phyloP scores from a whole-genome alignment of 2,888 invertebrate species.

The Lasioglossum zephyrum region DNA sequence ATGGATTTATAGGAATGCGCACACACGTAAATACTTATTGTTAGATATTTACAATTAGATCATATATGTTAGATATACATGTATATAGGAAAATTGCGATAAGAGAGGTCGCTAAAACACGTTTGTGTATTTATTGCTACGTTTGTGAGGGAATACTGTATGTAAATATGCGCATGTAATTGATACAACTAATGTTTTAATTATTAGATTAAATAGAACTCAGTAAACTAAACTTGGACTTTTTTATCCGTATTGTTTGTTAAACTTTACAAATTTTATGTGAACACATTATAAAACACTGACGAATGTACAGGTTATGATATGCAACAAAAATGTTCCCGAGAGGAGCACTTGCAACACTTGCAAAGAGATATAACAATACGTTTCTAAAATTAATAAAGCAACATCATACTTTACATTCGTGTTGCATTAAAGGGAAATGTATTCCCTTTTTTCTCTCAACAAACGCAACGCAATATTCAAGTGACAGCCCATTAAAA shows the following conservation, averaged over 20 bases:
- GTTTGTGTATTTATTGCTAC: too few relatives aligned
- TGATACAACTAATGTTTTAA: background rate
- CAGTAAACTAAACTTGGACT: background rate
- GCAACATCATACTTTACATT: conserved; percentile 38
- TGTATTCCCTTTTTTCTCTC: background rate
- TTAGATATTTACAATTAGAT: too few relatives aligned
- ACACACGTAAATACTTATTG: too few relatives aligned
- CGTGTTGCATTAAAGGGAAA: conserved; percentile 14
- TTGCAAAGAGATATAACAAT: conserved; percentile 21
- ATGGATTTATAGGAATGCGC: too few relatives aligned
- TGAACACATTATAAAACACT: background rate
- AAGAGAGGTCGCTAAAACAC: too few relatives aligned
- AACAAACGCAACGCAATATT: conserved; percentile 46
- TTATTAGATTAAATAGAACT: background rate
- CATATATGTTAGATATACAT: too few relatives aligned
- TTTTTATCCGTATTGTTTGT: background rate
- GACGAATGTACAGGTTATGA: conserved; percentile 40
- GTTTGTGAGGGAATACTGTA: too few relatives aligned
- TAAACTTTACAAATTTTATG: background rate
- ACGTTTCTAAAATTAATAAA: conserved; percentile 6
- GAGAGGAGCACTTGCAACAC: conserved; percentile 11
- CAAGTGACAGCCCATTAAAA: conserved; percentile 76
- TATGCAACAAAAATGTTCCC: conserved; percentile 40
- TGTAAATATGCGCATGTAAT: too few relatives aligned
- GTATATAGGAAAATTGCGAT: too few relatives aligned